Base-by-base conservation (phyloP, 1,140 invertebrate genomes). In the Marisa cornuarietis region DNA sequence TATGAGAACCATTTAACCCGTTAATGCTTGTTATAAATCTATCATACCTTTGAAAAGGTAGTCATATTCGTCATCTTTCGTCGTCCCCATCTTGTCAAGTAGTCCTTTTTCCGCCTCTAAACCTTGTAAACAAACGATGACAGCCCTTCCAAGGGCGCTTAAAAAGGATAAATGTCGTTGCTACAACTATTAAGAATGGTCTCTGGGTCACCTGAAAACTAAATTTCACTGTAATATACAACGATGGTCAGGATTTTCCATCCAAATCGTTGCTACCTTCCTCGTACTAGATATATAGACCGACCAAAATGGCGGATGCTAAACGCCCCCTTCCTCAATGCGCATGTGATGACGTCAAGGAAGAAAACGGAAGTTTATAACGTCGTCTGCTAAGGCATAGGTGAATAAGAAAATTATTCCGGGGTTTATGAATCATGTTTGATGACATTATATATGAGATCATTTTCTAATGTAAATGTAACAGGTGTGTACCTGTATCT, bases 21-120 rank as follows among this genome's bases (percentile, higher is more conserved):
- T 18, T 58, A 14, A 18, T 58, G 54, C 54, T 20, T 49, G 42
- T 54, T 11, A 49, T 76, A 76, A 24, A 16, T 10, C 22, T 62
- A 54, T 58, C 91, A 93, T 94, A 99, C 98, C 98, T 97, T 99
- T 99, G 93, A 99, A 99, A 92, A 99, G 95, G 95, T 99, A 99
- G 94, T 99, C 98, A 93, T 99, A 99, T 94, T 99, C 98, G 93
- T 99, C 98, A 93, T 99, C 98, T 93, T 97, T 96, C 93, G 95
- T 88, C 68, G 95, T 88, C 69, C 88, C 88, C 88, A 89, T 88
- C 85, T 85, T 87, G 78, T 77, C 54, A 65, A 73, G 52, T n/a
- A 74, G 76, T 71, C 81, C 61, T 72, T 83, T 82, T 88, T 87
- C 87, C 87, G 87, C 78, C 79, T 83, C 71, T 61, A n/a, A 74